Evolutionary conservation across 2,113 vertebrate genomes (phyloP), one percentile per base, ranked within the genome.

Genomic region (Rhombomys opimus): DNA sequence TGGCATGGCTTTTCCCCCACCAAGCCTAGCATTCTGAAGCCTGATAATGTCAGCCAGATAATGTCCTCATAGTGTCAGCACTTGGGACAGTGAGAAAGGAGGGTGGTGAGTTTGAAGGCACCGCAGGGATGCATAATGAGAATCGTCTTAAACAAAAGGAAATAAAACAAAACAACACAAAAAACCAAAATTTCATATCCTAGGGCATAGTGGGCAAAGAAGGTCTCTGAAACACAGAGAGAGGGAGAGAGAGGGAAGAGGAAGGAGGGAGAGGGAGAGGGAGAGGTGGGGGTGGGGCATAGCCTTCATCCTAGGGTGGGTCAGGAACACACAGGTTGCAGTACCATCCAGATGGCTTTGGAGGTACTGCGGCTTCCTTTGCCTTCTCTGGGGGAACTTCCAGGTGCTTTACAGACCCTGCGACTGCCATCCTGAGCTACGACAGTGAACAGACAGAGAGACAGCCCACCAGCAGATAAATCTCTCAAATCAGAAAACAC

Each of bases 211-310:
- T 17, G 30, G 1, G 2, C n/a, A 18, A 46, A 63, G 57, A 15
- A 57, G 57, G 12, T 2, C 57, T 57, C 57, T 12, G 68, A 18
- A 14, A 70, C 30, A 18, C 13, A 70, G 32, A n/a, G 68, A 35
- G 68, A 70, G 32, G 35, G 14, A 65, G 17, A 38, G 7, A 8
- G 32, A 35, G 3, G 32, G 32, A 70, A 6, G 2, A 6, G 35
- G 32, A 17, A 11, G 35, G 5, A 15, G 68, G 35, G 13, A 1
- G 68, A n/a, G 14, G 11, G 32, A 17, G 7, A n/a, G 15, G n/a
- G 7, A 3, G 67, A 20, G 17, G 5, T 22, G 38, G 25, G 15
- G 35, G 17, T 63, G 30, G 0, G 32, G 0, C 1, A 10, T 9
- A 22, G 11, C 23, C 18, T 13, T 32, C 38, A 11, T 61, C 9